Base-by-base conservation (phyloP, 2,113 vertebrate genomes). In the Pluvianellus socialis region DNA sequence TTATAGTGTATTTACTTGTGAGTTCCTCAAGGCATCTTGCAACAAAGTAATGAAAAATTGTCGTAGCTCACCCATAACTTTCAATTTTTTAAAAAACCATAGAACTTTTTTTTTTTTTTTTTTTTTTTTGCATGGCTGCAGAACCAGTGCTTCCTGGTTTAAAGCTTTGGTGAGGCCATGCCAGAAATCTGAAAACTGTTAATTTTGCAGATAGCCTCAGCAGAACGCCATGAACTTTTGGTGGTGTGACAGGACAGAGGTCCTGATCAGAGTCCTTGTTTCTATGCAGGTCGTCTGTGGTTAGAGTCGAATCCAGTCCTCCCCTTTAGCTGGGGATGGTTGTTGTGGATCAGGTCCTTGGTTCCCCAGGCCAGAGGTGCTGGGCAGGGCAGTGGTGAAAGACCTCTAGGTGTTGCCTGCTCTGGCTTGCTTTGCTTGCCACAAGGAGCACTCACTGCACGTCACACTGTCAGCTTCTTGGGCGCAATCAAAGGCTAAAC, bases 381-480 rank as follows among this genome's bases (percentile, higher is more conserved):
- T 44, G 42, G 23, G 40, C 65, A 61, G 28, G 32, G 9, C 1
- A 1, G 42, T 53, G 32, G 28, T 73, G 53, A 83, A 79, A 75
- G 38, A 13, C 40, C 44, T 81, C 58, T 47, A 61, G 45, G 9
- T 23, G 15, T 17, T 82, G 81, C 7, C 23, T 62, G 21, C 24
- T 89, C 40, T n/a, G 33, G 24, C 33, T 84, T 1, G 0, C 33
- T 45, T 53, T 1, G 0, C 33, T 45, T 53, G 62, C 8, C 56
- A 47, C 5, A 28, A 11, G 28, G 52, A 83, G 4, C 23, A 9
- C 16, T 53, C 50, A 17, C 14, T 1, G 0, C 49, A 15, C 1
- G 1, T 70, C 40, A 23, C 30, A 19, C 38, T 72, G 10, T 23
- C 71, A 77, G 47, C 49, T 62, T 62, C 66, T 72, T n/a, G 53